Evolutionary conservation across 2,888 invertebrate species (phyloP).

Genomic region (Philonicus albiceps): DNA sequence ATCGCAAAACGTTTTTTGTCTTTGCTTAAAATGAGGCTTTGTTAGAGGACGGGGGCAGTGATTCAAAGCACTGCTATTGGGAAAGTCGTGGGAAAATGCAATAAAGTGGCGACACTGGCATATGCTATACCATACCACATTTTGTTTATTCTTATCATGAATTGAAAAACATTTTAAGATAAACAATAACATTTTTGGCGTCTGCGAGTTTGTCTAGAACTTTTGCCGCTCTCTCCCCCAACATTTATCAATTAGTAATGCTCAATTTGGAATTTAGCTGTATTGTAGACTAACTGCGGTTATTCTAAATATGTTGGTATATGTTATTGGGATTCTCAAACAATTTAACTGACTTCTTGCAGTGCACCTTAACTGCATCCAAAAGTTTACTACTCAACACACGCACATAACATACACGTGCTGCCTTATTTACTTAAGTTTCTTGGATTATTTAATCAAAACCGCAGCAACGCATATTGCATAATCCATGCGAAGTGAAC

Average conservation of each 20-base stretch:
- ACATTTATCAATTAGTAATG: background rate
- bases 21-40: background rate
- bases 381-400: background rate
- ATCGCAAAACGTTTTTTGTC: background rate
- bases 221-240: background rate
- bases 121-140: background rate
- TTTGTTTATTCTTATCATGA: background rate
- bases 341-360: background rate
- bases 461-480: background rate
- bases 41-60: background rate
- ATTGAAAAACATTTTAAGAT: background rate
- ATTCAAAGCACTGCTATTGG: background rate
- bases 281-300: background rate
- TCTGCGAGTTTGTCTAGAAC: background rate
- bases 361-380: background rate
- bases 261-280: background rate
- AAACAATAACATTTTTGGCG: background rate
- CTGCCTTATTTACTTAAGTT: background rate
- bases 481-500: background rate
- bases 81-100: background rate
- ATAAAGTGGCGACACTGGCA: background rate
- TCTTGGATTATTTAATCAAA: background rate
- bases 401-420: background rate
- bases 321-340: background rate
- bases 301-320: background rate